These are phyloP conservation scores for Sciurus niger DNA, from an alignment of 2,113 vertebrate species.

Conservation along the genomic window DNA sequence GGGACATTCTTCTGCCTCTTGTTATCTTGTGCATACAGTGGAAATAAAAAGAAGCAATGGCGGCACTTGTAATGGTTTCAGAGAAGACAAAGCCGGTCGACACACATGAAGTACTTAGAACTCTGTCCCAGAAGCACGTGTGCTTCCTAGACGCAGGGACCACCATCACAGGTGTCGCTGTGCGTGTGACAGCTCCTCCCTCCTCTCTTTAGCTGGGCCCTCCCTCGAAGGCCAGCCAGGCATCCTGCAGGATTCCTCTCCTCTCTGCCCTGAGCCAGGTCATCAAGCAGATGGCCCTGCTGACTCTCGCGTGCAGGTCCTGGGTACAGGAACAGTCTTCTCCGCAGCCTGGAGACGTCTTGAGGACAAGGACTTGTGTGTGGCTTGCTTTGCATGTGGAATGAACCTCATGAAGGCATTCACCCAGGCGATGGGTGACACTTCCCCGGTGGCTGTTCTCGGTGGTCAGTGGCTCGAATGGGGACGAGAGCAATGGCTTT, in stretches of 20 bases:
- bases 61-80: background rate
- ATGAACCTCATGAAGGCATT: background rate
- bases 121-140: background rate
- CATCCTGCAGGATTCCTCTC: background rate
- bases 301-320: background rate
- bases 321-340: background rate
- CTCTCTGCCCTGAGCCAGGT: background rate
- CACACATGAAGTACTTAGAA: background rate
- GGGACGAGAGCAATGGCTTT: background rate
- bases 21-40: background rate
- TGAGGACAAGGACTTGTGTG: background rate
- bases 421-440: background rate
- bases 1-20: background rate
- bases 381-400: background rate
- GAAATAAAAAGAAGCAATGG: background rate
- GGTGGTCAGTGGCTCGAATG: background rate
- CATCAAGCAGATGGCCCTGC: background rate
- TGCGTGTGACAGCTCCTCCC: background rate
- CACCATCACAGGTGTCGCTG: background rate
- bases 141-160: background rate
- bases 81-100: background rate
- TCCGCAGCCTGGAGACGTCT: background rate
- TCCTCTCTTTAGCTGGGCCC: background rate
- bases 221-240: background rate
- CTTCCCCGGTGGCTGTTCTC: background rate